phyloP scores from a whole-genome alignment of 35 echinoderm and acorn worm species.

The Apostichopus parvimensis region DNA sequence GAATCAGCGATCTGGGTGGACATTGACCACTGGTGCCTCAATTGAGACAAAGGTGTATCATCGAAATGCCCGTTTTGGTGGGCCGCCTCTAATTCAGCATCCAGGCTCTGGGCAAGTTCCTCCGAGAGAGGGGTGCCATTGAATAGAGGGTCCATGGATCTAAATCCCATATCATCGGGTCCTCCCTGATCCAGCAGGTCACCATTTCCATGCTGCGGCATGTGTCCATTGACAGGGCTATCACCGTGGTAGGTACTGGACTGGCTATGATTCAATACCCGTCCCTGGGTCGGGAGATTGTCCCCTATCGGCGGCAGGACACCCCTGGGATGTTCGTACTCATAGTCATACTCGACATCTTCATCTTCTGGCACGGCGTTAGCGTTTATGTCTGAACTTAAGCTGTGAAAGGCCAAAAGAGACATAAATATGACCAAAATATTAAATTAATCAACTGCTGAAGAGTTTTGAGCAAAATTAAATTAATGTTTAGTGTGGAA shows the following conservation, averaged over 20 bases:
- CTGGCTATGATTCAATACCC: not conserved
- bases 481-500: too few relatives aligned
- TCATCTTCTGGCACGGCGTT: conserved; percentile 16
- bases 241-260: not conserved
- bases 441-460: too few relatives aligned
- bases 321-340: conserved; percentile 33
- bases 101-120: conserved; percentile 36
- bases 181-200: not conserved
- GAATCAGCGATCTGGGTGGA: not conserved
- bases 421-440: not conserved
- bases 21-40: conserved; percentile 30
- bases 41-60: not conserved
- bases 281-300: not conserved
- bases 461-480: too few relatives aligned
- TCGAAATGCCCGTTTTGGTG: not conserved
- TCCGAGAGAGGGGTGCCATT: conserved; percentile 32
- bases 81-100: conserved; percentile 18
- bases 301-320: not conserved
- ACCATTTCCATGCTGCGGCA: not conserved
- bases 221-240: not conserved
- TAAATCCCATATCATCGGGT: not conserved
- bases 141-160: not conserved
- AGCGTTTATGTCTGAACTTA: conserved; percentile 5
- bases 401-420: not conserved
- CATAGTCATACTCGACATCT: conserved; percentile 32